Base-by-base conservation (phyloP, 2,888 invertebrate genomes). In the Hypsopygia costalis region DNA sequence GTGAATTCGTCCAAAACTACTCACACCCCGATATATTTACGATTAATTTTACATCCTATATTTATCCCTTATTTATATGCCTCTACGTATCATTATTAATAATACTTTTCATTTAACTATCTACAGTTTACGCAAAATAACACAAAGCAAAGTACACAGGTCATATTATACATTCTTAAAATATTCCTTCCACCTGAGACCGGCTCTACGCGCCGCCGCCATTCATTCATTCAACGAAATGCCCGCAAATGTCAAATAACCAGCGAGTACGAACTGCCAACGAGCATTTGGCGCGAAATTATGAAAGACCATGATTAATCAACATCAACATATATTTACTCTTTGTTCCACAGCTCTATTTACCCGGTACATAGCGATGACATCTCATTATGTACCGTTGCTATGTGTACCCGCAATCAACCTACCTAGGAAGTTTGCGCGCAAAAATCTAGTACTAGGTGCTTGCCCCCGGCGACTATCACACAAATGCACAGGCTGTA, bases 401-500 rank as follows among this genome's bases (percentile, higher is more conserved):
- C 63, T 71, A 69, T 75, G 68, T 70, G 58, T 70, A 67, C 56
- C 61, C 55, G 58, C 68, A 63, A 76, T 70, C 67, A 63, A 64
- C 47, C 72, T 83, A 87, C 83, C 86, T 86, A 85, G 86, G 78
- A 85, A 81, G 73, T 72, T 74, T 71, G 76, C 76, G 83, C 80
- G 82, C 86, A 86, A 86, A 86, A 86, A 85, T 81, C 83, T 86
- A 83, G 86, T 58, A 56, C 81, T 85, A 83, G 85, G 85, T 82
- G 81, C 65, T 79, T 79, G 78, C 73, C 73, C 80, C 75, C 70
- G 59, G 47, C 64, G 57, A 55, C 49, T 27, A 11, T 50, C 49
- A 36, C 59, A 55, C 58, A 59, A 48, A 44, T 45, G 20, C 46
- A 29, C 51, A 41, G 16, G 20, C 30, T 70, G 59, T 63, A 52